phyloP scores from a whole-genome alignment of 2,113 vertebrate species.

The Rhizomys pruinosus region DNA sequence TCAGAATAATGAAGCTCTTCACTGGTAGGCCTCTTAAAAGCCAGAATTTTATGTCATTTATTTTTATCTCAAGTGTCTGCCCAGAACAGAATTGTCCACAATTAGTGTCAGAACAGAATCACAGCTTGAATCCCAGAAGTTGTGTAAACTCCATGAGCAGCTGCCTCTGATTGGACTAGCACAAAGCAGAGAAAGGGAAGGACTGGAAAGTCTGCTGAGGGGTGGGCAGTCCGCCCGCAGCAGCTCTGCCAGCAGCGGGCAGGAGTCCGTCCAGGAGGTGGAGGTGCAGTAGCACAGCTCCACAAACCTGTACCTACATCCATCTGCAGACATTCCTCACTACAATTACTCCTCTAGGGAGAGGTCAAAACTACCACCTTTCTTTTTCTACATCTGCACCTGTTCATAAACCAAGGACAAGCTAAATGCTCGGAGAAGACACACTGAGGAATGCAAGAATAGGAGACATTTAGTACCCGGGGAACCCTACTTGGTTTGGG shows the following conservation, averaged over 20 bases:
- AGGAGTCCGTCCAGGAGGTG: not conserved
- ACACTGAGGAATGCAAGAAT: not conserved
- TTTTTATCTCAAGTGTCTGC: not conserved
- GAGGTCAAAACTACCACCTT: not conserved
- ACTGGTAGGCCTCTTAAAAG: not conserved
- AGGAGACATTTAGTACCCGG: not conserved
- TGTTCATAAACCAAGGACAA: constrained; percentile 10
- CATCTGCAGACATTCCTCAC: not conserved
- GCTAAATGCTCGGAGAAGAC: not conserved
- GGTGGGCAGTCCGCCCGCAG: not conserved
- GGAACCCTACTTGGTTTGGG: not conserved
- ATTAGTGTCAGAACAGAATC: not conserved
- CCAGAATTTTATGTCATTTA: not conserved
- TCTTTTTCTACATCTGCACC: not conserved
- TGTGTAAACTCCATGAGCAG: not conserved
- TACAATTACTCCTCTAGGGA: not conserved
- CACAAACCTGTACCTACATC: not conserved
- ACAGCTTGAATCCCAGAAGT: not conserved
- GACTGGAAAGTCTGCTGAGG: not conserved
- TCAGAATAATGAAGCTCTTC: not conserved
- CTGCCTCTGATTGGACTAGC: not conserved
- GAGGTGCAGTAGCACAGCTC: not conserved
- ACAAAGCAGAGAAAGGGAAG: not conserved
- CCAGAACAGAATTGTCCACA: not conserved
- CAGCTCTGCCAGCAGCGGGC: not conserved